These are phyloP conservation scores for Coregonus clupeaformis DNA, from an alignment of 2,113 vertebrate genomes.

Conservation along the genomic window DNA sequence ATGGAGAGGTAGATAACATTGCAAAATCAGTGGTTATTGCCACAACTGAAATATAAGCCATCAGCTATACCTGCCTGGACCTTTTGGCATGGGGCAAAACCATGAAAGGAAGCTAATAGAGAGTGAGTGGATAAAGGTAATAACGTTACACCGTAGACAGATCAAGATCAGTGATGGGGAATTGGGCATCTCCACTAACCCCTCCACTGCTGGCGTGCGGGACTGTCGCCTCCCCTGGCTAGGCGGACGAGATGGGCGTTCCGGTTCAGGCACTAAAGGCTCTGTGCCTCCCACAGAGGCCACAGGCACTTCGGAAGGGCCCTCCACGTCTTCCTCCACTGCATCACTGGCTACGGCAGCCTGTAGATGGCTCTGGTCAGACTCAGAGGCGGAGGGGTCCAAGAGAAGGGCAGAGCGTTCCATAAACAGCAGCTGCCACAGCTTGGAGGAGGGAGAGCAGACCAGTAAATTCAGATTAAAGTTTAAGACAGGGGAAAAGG, in stretches of 20 bases:
- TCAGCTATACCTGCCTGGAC: background rate
- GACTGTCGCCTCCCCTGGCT: constrained; percentile 60
- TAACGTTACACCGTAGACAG: background rate
- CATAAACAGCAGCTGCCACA: constrained; percentile 85
- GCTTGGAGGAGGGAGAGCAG: constrained; percentile 64
- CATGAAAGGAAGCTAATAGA: background rate
- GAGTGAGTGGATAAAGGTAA: background rate
- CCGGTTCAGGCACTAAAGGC: constrained; percentile 71
- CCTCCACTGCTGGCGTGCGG: constrained; percentile 83
- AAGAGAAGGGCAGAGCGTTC: constrained; percentile 68
- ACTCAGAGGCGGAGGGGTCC: constrained; percentile 74
- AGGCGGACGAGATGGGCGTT: constrained; percentile 68
- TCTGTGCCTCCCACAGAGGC: constrained; percentile 47
- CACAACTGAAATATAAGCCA: background rate
- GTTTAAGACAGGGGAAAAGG: constrained; percentile 8
- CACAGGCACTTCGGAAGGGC: constrained; percentile 14
- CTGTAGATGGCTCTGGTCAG: constrained; percentile 32
- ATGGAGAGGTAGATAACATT: background rate
- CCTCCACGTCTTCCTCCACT: constrained; percentile 24
- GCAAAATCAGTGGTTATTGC: background rate
- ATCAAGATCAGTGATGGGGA: background rate
- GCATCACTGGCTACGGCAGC: constrained; percentile 29
- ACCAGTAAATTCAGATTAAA: constrained; percentile 10
- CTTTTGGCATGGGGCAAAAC: background rate
- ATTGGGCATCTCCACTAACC: constrained; percentile 68